phyloP scores from a whole-genome alignment of 2,888 invertebrate species.

The Heliconius erato region DNA sequence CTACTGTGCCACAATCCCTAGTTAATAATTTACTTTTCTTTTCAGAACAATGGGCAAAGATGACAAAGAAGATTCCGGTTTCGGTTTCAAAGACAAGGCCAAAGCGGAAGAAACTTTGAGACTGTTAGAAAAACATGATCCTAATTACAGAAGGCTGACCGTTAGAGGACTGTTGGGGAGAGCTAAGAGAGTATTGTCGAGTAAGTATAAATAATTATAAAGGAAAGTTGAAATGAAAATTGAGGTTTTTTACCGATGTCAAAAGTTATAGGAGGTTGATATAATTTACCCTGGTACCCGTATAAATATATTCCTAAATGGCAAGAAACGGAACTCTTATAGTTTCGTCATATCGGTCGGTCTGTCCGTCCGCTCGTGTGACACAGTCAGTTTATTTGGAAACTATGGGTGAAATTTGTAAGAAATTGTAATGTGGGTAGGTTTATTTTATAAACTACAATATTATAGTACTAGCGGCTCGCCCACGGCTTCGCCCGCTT shows the following conservation, averaged over 20 bases:
- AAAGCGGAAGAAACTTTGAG: conserved; percentile 89
- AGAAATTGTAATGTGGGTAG: too few species aligned
- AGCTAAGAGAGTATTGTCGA: conserved; percentile 81
- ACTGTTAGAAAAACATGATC: conserved; percentile 87
- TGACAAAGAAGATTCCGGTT: conserved; percentile 87
- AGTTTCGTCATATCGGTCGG: too few species aligned
- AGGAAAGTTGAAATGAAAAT: too few species aligned
- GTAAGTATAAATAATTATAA: conserved; percentile 51
- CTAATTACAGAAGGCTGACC: conserved; percentile 88
- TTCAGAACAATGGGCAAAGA: conserved; percentile 78
- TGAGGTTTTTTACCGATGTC: not conserved
- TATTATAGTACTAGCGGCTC: too few species aligned
- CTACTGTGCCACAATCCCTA: not conserved
- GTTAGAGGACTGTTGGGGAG: conserved; percentile 86
- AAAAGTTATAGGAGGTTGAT: not conserved
- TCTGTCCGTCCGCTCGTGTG: too few species aligned
- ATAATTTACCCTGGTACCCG: too few species aligned
- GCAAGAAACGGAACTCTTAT: too few species aligned
- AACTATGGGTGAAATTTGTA: too few species aligned
- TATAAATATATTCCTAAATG: too few species aligned
- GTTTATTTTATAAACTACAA: too few species aligned
- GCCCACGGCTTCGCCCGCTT: too few species aligned
- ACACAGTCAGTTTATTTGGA: too few species aligned
- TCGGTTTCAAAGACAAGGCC: conserved; percentile 90
- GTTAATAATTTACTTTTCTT: not conserved